These are phyloP conservation scores for Chromis chromis DNA, from an alignment of 2,797 vertebrate genomes.

Conservation along the genomic window DNA sequence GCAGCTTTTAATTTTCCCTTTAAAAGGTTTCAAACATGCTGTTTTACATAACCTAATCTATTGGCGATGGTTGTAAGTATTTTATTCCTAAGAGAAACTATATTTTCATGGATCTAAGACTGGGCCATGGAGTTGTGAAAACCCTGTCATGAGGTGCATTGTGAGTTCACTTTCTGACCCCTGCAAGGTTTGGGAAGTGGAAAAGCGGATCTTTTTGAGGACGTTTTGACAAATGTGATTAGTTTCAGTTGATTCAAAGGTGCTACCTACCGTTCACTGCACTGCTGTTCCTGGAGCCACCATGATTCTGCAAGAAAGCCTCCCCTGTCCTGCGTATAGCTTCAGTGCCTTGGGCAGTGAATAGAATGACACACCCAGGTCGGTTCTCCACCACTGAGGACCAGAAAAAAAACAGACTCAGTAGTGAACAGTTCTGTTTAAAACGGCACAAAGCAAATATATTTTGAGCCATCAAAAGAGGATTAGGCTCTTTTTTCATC, in stretches of 20 bases:
- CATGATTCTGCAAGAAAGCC: not conserved
- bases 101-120: not conserved
- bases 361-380: not conserved
- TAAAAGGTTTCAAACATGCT: too few species aligned
- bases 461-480: too few species aligned
- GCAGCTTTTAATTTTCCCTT: slow-evolving; percentile 3
- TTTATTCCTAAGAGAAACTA: not conserved
- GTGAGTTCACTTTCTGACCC: not conserved
- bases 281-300: too few species aligned
- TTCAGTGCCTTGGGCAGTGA: not conserved
- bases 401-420: not conserved
- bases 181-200: not conserved
- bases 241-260: not conserved
- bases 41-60: too few species aligned
- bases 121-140: not conserved
- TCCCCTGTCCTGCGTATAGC: not conserved
- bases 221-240: not conserved
- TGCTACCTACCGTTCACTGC: not conserved
- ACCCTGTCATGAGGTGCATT: not conserved
- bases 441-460: not conserved
- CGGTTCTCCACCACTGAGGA: not conserved
- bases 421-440: not conserved
- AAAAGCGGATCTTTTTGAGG: not conserved
- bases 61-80: not conserved
- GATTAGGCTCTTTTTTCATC: not conserved